Evolutionary conservation across 2,113 vertebrate species (phyloP).

Genomic region (Bufo gargarizans): DNA sequence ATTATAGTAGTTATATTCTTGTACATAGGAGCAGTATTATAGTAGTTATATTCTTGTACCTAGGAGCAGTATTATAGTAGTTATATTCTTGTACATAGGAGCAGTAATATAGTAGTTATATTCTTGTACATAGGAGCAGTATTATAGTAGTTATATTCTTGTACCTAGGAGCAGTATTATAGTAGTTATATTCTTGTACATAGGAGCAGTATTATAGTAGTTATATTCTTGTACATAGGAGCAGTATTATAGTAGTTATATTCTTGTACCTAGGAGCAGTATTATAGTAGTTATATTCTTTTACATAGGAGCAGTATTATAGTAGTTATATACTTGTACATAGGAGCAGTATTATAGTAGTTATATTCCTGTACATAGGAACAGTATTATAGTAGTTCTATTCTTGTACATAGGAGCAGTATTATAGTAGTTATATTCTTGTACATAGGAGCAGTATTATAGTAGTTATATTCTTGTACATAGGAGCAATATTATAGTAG

Average conservation of each 20-base stretch:
- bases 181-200: neutral
- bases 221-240: too few relatives aligned
- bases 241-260: too few relatives aligned
- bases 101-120: constrained; percentile 15
- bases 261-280: too few relatives aligned
- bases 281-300: too few relatives aligned
- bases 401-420: neutral
- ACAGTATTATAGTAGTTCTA: neutral
- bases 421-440: constrained; percentile 14
- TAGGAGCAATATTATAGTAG: neutral
- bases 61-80: neutral
- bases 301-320: too few relatives aligned
- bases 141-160: constrained; percentile 13
- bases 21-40: neutral
- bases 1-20: neutral
- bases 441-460: constrained; percentile 5
- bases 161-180: neutral
- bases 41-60: too few relatives aligned
- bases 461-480: constrained; percentile 12
- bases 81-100: neutral
- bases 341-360: too few relatives aligned
- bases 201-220: neutral
- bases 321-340: too few relatives aligned
- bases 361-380: too few relatives aligned
- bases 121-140: neutral